phyloP scores from a whole-genome alignment of 2,797 vertebrate species.

The Botia kubotai region DNA sequence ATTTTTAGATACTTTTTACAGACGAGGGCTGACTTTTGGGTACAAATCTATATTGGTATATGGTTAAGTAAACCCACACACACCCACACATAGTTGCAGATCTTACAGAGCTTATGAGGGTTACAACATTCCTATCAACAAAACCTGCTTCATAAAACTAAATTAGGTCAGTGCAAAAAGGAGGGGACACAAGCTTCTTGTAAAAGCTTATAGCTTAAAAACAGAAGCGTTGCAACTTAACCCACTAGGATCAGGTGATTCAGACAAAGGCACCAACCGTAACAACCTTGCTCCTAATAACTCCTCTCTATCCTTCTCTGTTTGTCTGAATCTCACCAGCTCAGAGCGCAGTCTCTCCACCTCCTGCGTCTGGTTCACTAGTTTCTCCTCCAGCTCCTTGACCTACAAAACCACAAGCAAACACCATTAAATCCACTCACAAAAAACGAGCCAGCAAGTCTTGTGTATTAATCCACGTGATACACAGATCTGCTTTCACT shows the following conservation, averaged over 20 bases:
- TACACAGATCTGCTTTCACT: slow-evolving; percentile 9
- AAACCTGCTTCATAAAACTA: slow-evolving; percentile 8
- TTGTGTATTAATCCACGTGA: background rate
- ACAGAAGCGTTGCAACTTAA: background rate
- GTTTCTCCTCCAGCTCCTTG: slow-evolving; percentile 87
- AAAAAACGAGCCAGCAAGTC: background rate
- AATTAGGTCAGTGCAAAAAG: slow-evolving; percentile 32
- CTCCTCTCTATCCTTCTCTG: background rate
- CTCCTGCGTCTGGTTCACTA: slow-evolving; percentile 87
- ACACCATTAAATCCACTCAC: slow-evolving; percentile 8
- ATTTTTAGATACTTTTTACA: too few relatives aligned
- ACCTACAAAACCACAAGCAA: slow-evolving; percentile 73
- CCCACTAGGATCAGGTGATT: background rate
- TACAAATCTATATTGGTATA: too few relatives aligned
- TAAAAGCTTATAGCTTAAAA: background rate
- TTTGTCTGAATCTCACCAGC: slow-evolving; percentile 74
- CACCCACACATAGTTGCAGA: background rate
- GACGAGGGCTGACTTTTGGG: too few relatives aligned
- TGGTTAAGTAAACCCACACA: background rate
- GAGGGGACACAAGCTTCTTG: background rate
- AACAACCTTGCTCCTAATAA: background rate
- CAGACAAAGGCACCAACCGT: background rate
- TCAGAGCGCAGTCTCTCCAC: slow-evolving; percentile 86
- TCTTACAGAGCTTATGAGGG: background rate
- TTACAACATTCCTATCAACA: slow-evolving; percentile 36